A percentile compares a stretch with the other conserved stretches of the same genome.
These are phyloP conservation scores for Habrosyne pyritoides DNA, from an alignment of 2,888 invertebrate species.

Conservation along the genomic window DNA sequence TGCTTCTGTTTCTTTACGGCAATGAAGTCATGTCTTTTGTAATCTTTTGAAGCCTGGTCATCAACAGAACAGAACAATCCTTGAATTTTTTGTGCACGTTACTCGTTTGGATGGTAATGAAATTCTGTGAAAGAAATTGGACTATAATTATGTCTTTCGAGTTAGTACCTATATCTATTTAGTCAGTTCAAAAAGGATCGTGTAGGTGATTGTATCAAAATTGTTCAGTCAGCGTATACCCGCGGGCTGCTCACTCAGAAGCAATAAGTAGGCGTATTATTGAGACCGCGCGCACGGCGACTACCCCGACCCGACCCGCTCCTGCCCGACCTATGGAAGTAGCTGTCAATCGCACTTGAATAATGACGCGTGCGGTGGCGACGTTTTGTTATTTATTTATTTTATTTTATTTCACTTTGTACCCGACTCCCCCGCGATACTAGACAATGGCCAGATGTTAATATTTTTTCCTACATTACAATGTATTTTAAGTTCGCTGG, in stretches of 20 bases:
- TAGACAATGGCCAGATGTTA: constrained; percentile 81
- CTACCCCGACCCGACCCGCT: constrained; percentile 21
- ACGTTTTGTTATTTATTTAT: constrained; percentile 78
- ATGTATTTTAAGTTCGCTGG: constrained; percentile 73
- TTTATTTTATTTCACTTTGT: constrained; percentile 54
- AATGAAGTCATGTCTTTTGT: too few species aligned
- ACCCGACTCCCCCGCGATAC: constrained; percentile 67
- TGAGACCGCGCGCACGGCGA: constrained; percentile 49
- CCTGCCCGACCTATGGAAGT: constrained; percentile 63
- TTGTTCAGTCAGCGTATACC: constrained; percentile 6
- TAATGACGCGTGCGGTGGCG: constrained; percentile 81
- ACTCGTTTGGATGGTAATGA: too few species aligned
- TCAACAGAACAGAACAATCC: too few species aligned
- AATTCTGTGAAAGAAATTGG: too few species aligned
- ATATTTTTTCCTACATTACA: constrained; percentile 77
- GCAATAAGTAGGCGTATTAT: constrained; percentile 82
- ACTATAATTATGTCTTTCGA: background rate
- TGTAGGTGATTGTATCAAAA: constrained; percentile 47
- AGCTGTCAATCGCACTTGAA: constrained; percentile 81
- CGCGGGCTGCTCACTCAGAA: constrained; percentile 53
- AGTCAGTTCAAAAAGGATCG: background rate
- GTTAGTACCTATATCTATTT: background rate
- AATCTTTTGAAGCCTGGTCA: too few species aligned
- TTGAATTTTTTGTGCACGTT: too few species aligned
- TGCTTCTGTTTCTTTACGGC: too few species aligned